Base-by-base conservation (phyloP, 2,888 invertebrate species). In the Conistra vaccinii region DNA sequence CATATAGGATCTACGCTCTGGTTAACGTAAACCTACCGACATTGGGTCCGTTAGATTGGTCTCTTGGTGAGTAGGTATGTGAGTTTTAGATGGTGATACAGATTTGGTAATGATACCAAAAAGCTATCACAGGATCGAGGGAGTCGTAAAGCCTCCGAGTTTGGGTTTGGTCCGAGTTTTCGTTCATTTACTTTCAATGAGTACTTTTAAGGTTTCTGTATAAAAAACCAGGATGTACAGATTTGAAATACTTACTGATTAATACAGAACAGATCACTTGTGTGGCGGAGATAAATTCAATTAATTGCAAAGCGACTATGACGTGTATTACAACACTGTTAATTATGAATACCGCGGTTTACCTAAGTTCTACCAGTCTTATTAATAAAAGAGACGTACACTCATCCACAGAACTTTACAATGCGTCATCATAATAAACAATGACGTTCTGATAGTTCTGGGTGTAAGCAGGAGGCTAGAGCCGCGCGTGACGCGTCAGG, bases 341-440 rank as follows among this genome's bases (percentile, higher is more conserved):
- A 57, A 39, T 20, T 39, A 58, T 1, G 20, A 57, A 35, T 14
- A 65, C 23, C 6, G 10, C 39, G 7, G 9, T 53, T 14, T 23
- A 55, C 45, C 9, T 26, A 39, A 29, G 20, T 20, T 12, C 5
- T 53, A n/a, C 39, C n/a, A n/a, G 17, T 68, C 9, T 65, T 23
- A 65, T 45, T 20, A 29, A 45, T 65, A 42, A 65, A 55, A 32
- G 35, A 35, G 48, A 55, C 48, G 26, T 68, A 48, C 39, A 70
- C 42, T 69, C 29, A 48, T 48, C 73, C 65, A 72, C 20, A 70
- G 45, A 55, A 58, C 51, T 60, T 55, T 66, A 63, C 3, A 58
- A 62, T 81, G 69, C 62, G 73, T 79, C 69, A 83, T 57, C 17
- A 63, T 12, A 69, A 48, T 76, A 78, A 85, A 75, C 73, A 79